Evolutionary conservation across 2,113 vertebrate species (phyloP), one percentile per base, ranked within the genome.

Genomic region (Silurus asotus): DNA sequence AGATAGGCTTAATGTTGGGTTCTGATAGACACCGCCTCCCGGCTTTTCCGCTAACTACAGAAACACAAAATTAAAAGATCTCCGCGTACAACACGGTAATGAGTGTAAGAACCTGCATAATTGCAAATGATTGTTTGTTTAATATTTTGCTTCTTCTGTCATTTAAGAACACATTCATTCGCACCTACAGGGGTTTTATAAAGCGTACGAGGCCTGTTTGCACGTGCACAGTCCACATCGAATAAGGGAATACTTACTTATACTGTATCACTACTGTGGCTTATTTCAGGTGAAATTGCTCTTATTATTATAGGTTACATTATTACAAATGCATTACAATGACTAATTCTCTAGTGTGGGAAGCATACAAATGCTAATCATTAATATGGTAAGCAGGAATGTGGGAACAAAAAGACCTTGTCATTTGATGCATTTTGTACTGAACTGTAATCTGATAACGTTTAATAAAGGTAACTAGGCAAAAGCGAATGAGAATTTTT

Each of bases 1-100:
- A 91, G 89, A 91, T 89, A 85, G 88, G 91, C 86, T 91, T 87
- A 89, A 91, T 87, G 89, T 91, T 92, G 87, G 87, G 89, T 80
- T 87, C 89, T 88, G 83, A 86, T 88, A 90, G 86, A 88, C 88
- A 89, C 92, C 91, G 91, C 92, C 90, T 90, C 92, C 89, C 89
- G 87, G 45, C 80, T 88, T 78, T 72, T 90, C 83, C 82, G 88
- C 69, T 84, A 64, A 87, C 79, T 74, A 89, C 45, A 23, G 83
- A 90, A 84, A 9, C 37, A 74, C 83, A 64, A 45, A 69, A 70
- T 70, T 69, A 75, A 59, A 83, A 84, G 72, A 84, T 87, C 19
- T 67, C 53, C 78, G 79, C 62, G 67, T 51, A 25, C n/a, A 61
- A 37, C 17, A 49, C 14, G 25, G n/a, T 13, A 75, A 75, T 48